Base-by-base conservation (phyloP, 1,140 invertebrate genomes). In the Oryctes rhinoceros region DNA sequence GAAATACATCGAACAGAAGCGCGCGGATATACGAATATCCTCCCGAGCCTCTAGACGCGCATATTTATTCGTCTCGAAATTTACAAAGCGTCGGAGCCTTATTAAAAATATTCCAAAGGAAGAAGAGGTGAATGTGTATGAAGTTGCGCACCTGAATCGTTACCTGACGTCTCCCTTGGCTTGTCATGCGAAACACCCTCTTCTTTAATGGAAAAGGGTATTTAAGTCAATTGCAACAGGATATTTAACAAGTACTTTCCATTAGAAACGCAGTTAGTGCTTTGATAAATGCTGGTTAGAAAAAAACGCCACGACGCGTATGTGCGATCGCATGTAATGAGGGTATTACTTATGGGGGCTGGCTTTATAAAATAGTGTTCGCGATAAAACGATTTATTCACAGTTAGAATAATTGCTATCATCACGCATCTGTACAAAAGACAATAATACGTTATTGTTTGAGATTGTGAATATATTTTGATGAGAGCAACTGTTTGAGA, bases 141-240 rank as follows among this genome's bases (percentile, higher is more conserved):
- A n/a, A 59, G 53, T 59, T 59, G 15, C 15, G 15, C 53, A 59
- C 53, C 53, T 59, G 53, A 59, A 59, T 18, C 18, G 53, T 18
- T 59, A 18, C 6, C 53, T n/a, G 53, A 15, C n/a, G 53, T n/a
- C 18, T 18, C 53, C 18, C 53, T 59, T 59, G 53, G 53, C n/a
- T 18, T 59, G 53, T 59, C 53, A 59, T 59, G 53, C 53, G 53
- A 59, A 59, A 59, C 53, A 59, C 53, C 53, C 53, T 59, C 53
- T 18, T 59, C 15, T 59, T 59, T n/a, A 59, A 59, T 59, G 53
- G 53, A 59, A 59, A 59, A 59, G 53, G 53, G 15, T 18, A 59
- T 59, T 59, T 59, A 18, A 59, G 53, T 59, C 53, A 18, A 59
- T 4, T 59, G 18, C 15, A 59, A 59, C 53, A 18, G 53, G 53